Base-by-base conservation (phyloP, 1,140 invertebrate genomes). In the Philaenus spumarius region DNA sequence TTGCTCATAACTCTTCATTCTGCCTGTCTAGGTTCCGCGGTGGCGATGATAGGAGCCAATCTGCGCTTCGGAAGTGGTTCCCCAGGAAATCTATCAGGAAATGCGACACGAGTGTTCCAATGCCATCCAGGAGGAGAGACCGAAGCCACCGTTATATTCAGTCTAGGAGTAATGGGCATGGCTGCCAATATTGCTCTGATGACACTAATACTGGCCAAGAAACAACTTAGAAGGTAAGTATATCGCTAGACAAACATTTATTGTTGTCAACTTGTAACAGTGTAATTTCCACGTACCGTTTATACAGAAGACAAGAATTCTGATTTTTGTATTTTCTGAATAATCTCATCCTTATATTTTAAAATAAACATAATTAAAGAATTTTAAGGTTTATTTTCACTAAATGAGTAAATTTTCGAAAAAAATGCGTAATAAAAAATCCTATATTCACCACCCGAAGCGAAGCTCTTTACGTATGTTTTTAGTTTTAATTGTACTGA, bases 141-240 rank as follows among this genome's bases (percentile, higher is more conserved):
- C 1, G 89, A 91, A 69, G 89, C 88, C 0, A 83, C 83, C 0
- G 78, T 91, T 2, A 83, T 93, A 59, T 82, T 91, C 65, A 82
- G 82, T 24, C 77, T 93, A 4, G 88, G 88, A 0, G 78, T 83
- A 0, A 75, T 92, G 17, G 90, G 90, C 47, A 89, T 91, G 78
- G 82, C 84, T 0, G 89, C 89, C 5, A 93, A 93, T 72, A 73
- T 90, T 40, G 80, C 84, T 11, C 78, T 91, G 11, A 90, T 93
- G 84, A 78, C 80, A 1, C 80, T 90, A n/a, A 90, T 89, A 64
- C 72, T 88, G 9, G 79, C 79, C 69, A 87, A 86, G 71, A 81
- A 82, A 63, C 85, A 87, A 68, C 75, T 88, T 5, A 75, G 86
- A 69, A 84, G 86, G 86, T 88, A 75, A 72, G 20, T 51, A n/a